phyloP scores from a whole-genome alignment of 2,797 vertebrate species.

The Ceyx erithaca region DNA sequence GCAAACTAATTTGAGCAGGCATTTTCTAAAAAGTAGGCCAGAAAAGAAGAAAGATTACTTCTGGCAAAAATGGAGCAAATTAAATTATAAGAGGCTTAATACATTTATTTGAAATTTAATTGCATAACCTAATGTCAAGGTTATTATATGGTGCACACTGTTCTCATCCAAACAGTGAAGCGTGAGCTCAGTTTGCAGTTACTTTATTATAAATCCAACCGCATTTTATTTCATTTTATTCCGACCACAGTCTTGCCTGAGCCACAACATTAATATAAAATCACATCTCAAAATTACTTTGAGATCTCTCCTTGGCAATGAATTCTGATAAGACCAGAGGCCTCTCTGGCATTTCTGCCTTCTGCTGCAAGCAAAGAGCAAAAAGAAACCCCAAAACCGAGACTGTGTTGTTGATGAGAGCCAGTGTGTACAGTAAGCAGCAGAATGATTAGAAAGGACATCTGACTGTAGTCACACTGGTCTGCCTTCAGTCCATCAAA shows the following conservation, averaged over 20 bases:
- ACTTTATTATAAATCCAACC: constrained; percentile 8
- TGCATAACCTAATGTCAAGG: constrained; percentile 50
- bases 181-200: constrained; percentile 11
- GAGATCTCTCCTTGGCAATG: not conserved
- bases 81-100: constrained; percentile 64
- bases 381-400: not conserved
- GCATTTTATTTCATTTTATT: not conserved
- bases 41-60: constrained; percentile 52
- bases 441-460: not conserved
- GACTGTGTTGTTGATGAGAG: fast-evolving
- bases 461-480: not conserved
- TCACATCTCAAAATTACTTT: constrained; percentile 13
- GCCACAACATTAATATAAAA: not conserved
- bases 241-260: not conserved
- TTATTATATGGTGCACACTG: not conserved
- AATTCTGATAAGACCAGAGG: not conserved
- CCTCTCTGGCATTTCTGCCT: not conserved
- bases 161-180: constrained; percentile 2
- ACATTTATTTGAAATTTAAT: constrained; percentile 62
- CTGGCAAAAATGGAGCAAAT: constrained; percentile 63
- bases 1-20: constrained; percentile 50
- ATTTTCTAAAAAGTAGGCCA: constrained; percentile 57
- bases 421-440: not conserved
- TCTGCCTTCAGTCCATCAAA: not conserved
- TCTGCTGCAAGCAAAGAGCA: not conserved